Evolutionary conservation across 2,888 invertebrate genomes (phyloP).

Genomic region (Erebia palarica): DNA sequence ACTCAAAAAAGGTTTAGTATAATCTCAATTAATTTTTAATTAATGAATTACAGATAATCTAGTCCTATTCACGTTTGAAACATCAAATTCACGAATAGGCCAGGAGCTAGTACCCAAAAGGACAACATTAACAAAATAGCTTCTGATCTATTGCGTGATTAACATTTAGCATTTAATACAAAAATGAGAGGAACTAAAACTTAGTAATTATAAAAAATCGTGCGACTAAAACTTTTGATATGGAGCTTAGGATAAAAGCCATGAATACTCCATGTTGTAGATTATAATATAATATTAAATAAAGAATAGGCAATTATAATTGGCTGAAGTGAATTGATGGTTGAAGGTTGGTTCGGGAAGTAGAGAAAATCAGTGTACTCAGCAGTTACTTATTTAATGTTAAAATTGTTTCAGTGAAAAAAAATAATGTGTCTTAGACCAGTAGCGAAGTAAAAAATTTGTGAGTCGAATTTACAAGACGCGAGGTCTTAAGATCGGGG

Average conservation of each 20-base stretch:
- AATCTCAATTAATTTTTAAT: too few species aligned
- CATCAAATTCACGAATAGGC: not conserved
- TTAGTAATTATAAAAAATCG: not conserved
- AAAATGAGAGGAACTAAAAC: not conserved
- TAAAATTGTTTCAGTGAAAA: too few species aligned
- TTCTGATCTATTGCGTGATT: not conserved
- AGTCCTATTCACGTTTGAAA: not conserved
- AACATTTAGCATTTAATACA: not conserved
- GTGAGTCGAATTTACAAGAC: too few species aligned
- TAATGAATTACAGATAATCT: not conserved
- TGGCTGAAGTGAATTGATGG: too few species aligned
- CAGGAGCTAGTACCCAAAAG: not conserved
- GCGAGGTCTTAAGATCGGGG: too few species aligned
- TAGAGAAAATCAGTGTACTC: too few species aligned
- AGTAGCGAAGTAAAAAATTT: too few species aligned
- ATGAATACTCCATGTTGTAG: conserved; percentile 2
- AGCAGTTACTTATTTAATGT: too few species aligned
- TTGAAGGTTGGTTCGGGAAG: too few species aligned
- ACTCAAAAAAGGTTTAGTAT: too few species aligned
- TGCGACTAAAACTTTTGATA: conserved; percentile 21
- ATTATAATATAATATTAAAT: not conserved
- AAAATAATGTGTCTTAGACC: too few species aligned
- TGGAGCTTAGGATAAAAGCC: conserved; percentile 21
- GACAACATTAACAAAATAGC: not conserved
- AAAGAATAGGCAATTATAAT: not conserved